These are phyloP conservation scores for Halichondria panicea DNA, from an alignment of 37 sponge, comb jelly and placozoan genomes.

Conservation along the genomic window DNA sequence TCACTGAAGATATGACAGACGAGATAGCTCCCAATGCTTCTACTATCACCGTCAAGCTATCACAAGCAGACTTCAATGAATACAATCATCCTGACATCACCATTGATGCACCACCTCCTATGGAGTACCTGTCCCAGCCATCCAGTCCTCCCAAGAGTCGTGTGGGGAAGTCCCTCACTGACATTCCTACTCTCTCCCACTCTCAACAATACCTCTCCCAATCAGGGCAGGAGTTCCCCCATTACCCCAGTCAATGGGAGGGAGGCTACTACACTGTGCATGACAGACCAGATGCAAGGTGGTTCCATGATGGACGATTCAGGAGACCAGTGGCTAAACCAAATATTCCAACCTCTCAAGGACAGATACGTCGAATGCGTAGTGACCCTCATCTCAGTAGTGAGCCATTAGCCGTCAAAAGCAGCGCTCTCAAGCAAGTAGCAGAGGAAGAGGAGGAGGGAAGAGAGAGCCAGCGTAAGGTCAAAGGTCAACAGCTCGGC, in stretches of 20 bases:
- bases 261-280: neutral
- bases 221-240: constrained; percentile 32
- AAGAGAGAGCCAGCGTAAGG: neutral
- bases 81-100: constrained; percentile 6
- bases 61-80: constrained; percentile 29
- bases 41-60: neutral
- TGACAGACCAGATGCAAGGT: neutral
- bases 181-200: constrained; percentile 7
- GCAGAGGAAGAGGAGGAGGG: neutral
- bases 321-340: neutral
- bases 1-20: neutral
- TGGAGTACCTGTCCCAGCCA: constrained; percentile 42
- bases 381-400: constrained; percentile 41
- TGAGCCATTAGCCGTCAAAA: neutral
- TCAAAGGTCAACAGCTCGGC: neutral
- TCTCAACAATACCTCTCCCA: constrained; percentile 40
- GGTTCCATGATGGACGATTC: neutral
- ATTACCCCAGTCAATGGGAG: neutral
- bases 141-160: constrained; percentile 17
- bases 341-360: neutral
- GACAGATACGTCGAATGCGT: constrained; percentile 8
- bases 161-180: constrained; percentile 27
- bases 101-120: neutral
- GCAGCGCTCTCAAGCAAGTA: neutral
- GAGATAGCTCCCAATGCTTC: neutral